phyloP scores from a whole-genome alignment of 2,888 invertebrate species.

The Dryadula phaetusa region DNA sequence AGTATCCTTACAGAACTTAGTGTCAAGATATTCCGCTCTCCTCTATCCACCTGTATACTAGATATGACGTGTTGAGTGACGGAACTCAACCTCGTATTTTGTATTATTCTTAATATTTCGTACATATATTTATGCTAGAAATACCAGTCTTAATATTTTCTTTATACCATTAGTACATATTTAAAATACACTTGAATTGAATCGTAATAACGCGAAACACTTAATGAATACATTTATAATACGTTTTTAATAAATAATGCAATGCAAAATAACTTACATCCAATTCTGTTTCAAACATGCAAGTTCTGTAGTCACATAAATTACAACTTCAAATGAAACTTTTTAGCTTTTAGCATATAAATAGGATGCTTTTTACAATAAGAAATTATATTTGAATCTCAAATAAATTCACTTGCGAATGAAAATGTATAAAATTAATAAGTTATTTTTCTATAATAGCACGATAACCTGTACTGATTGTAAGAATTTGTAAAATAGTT shows the following conservation, averaged over 20 bases:
- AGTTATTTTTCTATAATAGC: slow-evolving; percentile 7
- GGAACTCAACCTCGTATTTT: too few species aligned
- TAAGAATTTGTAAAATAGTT: background rate
- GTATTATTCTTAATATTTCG: too few species aligned
- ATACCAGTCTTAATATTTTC: too few species aligned
- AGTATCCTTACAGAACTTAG: too few species aligned
- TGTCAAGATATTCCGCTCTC: too few species aligned
- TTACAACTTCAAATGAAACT: slow-evolving; percentile 21
- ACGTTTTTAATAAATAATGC: background rate
- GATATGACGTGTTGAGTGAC: too few species aligned
- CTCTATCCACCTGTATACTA: too few species aligned
- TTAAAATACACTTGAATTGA: too few species aligned
- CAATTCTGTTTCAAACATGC: slow-evolving; percentile 21
- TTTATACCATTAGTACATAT: too few species aligned
- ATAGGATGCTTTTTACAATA: slow-evolving; percentile 18
- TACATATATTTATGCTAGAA: too few species aligned
- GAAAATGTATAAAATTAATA: slow-evolving; percentile 1
- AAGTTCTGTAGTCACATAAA: slow-evolving; percentile 21
- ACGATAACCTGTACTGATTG: background rate
- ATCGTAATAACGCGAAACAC: background rate
- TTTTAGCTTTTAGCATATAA: slow-evolving; percentile 11
- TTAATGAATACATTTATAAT: slow-evolving; percentile 11
- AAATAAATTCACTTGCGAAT: slow-evolving; percentile 9
- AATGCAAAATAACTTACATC: slow-evolving; percentile 6
- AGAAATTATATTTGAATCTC: slow-evolving; percentile 2